Percentiles rank a stretch among this genome's conserved stretches.
These are phyloP conservation scores for Zaprionus lachaisei DNA, from an alignment of 1,140 invertebrate species.

Conservation along the genomic window DNA sequence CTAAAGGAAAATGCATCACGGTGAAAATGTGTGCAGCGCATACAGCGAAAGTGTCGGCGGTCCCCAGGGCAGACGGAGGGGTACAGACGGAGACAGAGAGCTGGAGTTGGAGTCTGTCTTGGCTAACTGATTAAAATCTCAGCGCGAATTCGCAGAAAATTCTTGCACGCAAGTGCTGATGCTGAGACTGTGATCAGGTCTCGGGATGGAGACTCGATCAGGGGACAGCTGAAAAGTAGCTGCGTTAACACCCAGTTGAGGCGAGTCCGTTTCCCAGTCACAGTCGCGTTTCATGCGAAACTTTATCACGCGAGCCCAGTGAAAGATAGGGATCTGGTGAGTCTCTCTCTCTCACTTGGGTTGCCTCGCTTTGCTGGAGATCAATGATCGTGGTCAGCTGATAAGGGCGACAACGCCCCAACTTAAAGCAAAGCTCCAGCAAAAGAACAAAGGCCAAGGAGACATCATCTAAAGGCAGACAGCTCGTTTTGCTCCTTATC, in stretches of 20 bases:
- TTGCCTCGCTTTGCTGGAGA: slow-evolving; percentile 31
- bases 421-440: slow-evolving; percentile 11
- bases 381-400: slow-evolving; percentile 51
- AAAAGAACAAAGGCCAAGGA: slow-evolving; percentile 26
- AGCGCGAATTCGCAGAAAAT: slow-evolving; percentile 75
- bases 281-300: slow-evolving; percentile 65
- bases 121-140: slow-evolving; percentile 73
- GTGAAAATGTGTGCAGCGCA: slow-evolving; percentile 32
- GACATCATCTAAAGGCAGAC: slow-evolving; percentile 24
- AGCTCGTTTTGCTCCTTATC: slow-evolving; percentile 58
- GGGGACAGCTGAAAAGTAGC: slow-evolving; percentile 76
- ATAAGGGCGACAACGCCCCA: slow-evolving; percentile 61
- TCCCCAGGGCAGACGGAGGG: slow-evolving; percentile 10
- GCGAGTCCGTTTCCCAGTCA: slow-evolving; percentile 15
- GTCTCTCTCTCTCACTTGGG: slow-evolving; percentile 39
- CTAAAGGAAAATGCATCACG: neutral
- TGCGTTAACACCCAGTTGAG: slow-evolving; percentile 70
- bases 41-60: slow-evolving; percentile 70
- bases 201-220: neutral
- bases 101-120: neutral
- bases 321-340: slow-evolving; percentile 63
- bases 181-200: slow-evolving; percentile 13
- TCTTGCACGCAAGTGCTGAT: slow-evolving; percentile 68
- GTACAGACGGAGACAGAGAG: neutral
- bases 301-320: slow-evolving; percentile 77